Conservation (phyloP, 2,888 invertebrate genomes). For the Masnerella sp. region DNA sequence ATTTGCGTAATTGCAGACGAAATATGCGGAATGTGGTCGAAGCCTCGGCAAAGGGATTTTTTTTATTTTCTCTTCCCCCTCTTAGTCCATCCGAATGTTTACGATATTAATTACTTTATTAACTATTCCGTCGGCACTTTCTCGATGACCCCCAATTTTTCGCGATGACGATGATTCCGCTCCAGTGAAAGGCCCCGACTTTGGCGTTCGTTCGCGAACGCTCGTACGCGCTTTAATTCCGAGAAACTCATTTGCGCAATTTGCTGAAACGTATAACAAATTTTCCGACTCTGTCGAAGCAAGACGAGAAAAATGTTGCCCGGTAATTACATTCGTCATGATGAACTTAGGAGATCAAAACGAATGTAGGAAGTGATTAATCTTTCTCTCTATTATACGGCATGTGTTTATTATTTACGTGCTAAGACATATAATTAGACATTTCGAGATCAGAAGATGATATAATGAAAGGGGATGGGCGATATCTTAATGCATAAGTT, state of each 20-base stretch:
- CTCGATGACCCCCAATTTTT: constrained; percentile 4
- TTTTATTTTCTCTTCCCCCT: constrained; percentile 14
- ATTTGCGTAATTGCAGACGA: constrained; percentile 68
- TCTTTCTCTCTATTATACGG: constrained; percentile 35
- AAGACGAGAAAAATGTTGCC: constrained; percentile 32
- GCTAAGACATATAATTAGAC: constrained; percentile 39
- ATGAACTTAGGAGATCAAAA: constrained; percentile 46
- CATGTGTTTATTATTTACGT: constrained; percentile 47
- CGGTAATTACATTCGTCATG: constrained; percentile 43
- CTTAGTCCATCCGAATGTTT: constrained; percentile 10
- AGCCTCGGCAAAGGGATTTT: constrained; percentile 35
- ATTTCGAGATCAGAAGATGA: constrained; percentile 41
- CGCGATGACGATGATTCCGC: constrained; percentile 2
- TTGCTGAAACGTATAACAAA: constrained; percentile 40
- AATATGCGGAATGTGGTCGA: constrained; percentile 49
- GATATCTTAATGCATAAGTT: constrained; percentile 39
- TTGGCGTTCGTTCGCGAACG: neutral
- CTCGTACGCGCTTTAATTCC: constrained; percentile 27
- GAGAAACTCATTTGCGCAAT: constrained; percentile 51
- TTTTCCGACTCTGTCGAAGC: constrained; percentile 29
- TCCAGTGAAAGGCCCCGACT: neutral
- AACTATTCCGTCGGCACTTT: constrained; percentile 9
- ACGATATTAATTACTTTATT: constrained; percentile 50
- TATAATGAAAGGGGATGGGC: constrained; percentile 39
- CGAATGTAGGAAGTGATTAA: constrained; percentile 49